phyloP scores from a whole-genome alignment of 2,888 invertebrate genomes.

The Scelioninae gen. 1 region DNA sequence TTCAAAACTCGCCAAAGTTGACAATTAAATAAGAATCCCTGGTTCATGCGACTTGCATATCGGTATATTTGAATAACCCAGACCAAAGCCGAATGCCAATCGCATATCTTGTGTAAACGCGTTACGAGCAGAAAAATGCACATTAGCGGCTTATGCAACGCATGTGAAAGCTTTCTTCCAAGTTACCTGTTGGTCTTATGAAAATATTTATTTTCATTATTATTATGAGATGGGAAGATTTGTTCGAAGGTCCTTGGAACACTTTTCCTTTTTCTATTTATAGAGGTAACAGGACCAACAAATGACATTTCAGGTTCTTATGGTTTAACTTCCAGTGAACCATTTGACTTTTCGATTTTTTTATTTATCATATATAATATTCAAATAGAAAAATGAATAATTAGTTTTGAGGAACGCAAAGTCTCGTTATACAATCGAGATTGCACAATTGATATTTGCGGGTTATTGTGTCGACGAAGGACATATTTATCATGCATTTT shows the following conservation, averaged over 20 bases:
- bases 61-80: conserved; percentile 22
- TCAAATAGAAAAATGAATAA: too few species aligned
- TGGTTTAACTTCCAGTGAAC: too few species aligned
- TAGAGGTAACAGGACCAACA: neutral
- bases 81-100: conserved; percentile 9
- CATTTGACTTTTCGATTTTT: too few species aligned
- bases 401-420: too few species aligned
- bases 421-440: too few species aligned
- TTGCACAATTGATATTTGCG: too few species aligned
- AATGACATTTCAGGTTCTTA: too few species aligned
- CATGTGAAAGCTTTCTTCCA: conserved; percentile 2
- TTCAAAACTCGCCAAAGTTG: conserved; percentile 7
- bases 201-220: neutral
- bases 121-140: neutral
- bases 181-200: neutral
- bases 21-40: conserved; percentile 35
- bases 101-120: conserved; percentile 11
- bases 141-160: neutral
- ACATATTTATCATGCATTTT: too few species aligned
- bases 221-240: neutral
- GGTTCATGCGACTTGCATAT: neutral
- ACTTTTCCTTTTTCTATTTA: too few species aligned
- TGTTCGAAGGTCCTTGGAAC: too few species aligned
- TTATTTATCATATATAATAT: too few species aligned
- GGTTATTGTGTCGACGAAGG: too few species aligned